phyloP scores from a whole-genome alignment of 2,797 vertebrate genomes.

The Delichon dasypus region DNA sequence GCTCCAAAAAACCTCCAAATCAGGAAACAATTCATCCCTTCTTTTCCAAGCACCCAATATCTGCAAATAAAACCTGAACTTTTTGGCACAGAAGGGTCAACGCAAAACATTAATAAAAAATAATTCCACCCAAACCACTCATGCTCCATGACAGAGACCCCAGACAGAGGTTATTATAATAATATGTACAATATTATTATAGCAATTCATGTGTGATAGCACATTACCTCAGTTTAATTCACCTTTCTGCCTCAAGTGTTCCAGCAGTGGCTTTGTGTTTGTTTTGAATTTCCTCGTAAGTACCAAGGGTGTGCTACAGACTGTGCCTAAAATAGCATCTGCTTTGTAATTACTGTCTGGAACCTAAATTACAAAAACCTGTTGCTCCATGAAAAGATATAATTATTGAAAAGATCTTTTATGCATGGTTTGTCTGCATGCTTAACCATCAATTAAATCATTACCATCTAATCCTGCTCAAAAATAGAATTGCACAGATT shows the following conservation, averaged over 20 bases:
- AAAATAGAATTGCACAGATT: conserved; percentile 64
- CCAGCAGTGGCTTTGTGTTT: not conserved
- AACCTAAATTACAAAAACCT: conserved; percentile 71
- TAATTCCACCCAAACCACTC: not conserved
- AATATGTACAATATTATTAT: not conserved
- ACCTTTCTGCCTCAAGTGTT: not conserved
- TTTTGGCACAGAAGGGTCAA: not conserved
- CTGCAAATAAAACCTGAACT: not conserved
- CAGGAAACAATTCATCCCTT: not conserved
- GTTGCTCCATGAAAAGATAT: conserved; percentile 64
- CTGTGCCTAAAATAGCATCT: conserved; percentile 67
- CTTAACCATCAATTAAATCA: conserved; percentile 75
- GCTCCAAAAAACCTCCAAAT: not conserved
- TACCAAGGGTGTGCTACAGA: conserved; percentile 10
- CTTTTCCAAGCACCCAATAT: not conserved
- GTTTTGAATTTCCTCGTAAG: conserved; percentile 32
- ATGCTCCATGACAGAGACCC: not conserved
- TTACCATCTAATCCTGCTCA: conserved; percentile 69
- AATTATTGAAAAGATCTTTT: conserved; percentile 71
- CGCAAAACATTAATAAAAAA: not conserved
- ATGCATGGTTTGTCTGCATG: conserved; percentile 60
- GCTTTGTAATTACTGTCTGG: conserved; percentile 72
- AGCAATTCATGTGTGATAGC: not conserved
- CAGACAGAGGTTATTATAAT: not conserved
- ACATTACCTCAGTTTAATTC: not conserved